These are phyloP conservation scores for Drosophila athabasca DNA, from an alignment of 1,140 invertebrate species.

Conservation along the genomic window DNA sequence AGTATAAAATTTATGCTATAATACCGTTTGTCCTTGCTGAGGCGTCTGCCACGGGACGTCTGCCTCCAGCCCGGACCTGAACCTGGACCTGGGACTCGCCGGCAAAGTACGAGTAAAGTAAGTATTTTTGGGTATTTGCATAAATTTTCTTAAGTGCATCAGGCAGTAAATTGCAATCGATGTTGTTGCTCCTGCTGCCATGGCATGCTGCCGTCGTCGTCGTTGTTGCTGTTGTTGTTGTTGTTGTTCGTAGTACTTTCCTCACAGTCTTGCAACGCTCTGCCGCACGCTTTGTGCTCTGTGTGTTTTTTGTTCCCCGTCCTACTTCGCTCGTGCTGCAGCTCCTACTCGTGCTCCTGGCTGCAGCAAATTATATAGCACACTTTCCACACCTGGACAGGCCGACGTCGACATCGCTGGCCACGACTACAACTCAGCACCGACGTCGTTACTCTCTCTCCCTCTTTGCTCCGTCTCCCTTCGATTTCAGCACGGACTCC, in stretches of 20 bases:
- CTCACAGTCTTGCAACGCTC: conserved; percentile 2
- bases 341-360: conserved; percentile 9
- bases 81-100: too few species aligned
- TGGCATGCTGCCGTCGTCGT: conserved; percentile 36
- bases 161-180: conserved; percentile 83
- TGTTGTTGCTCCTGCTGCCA: conserved; percentile 61
- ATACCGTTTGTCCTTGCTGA: conserved; percentile 75
- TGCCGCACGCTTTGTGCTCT: conserved; percentile 54
- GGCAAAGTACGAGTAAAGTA: conserved; percentile 56
- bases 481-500: conserved; percentile 20
- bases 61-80: neutral
- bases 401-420: conserved; percentile 59
- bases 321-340: conserved; percentile 2
- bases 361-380: conserved; percentile 79
- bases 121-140: conserved; percentile 83
- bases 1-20: conserved; percentile 82
- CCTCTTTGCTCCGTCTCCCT: conserved; percentile 1
- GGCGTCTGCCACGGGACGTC: conserved; percentile 37
- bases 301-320: conserved; percentile 18
- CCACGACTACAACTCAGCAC: conserved; percentile 68
- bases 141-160: conserved; percentile 83
- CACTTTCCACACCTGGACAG: conserved; percentile 80
- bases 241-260: conserved; percentile 56
- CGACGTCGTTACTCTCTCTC: conserved; percentile 31
- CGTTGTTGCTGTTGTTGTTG: conserved; percentile 28